phyloP scores from a whole-genome alignment of 2,113 vertebrate species.

The Corydoras maculifer region DNA sequence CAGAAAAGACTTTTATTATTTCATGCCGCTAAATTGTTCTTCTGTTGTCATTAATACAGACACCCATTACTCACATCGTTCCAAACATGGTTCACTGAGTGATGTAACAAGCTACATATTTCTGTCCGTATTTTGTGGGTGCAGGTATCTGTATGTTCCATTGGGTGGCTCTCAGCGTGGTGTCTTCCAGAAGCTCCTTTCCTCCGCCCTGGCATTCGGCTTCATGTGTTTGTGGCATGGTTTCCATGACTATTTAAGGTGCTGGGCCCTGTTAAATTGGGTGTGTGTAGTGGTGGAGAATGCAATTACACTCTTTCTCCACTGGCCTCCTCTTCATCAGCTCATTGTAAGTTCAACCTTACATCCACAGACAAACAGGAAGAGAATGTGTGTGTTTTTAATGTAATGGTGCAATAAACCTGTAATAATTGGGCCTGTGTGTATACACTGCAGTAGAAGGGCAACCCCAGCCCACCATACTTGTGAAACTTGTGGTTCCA shows the following conservation, averaged over 20 bases:
- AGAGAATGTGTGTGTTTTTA: not conserved
- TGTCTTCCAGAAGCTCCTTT: constrained; percentile 66
- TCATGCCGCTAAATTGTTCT: too few relatives aligned
- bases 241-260: constrained; percentile 81
- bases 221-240: constrained; percentile 95
- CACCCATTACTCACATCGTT: too few relatives aligned
- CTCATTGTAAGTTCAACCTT: constrained; percentile 67
- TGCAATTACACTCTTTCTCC: constrained; percentile 63
- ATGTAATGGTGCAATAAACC: too few relatives aligned
- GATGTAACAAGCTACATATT: too few relatives aligned
- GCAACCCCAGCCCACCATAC: too few relatives aligned
- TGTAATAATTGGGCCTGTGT: too few relatives aligned
- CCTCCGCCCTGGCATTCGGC: constrained; percentile 80
- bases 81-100: too few relatives aligned
- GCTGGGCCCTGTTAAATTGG: constrained; percentile 91
- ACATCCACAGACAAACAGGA: not conserved
- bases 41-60: too few relatives aligned
- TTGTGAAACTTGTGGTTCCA: not conserved
- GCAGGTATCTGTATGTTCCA: constrained; percentile 91
- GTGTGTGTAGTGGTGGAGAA: constrained; percentile 79
- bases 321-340: constrained; percentile 56
- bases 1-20: too few relatives aligned
- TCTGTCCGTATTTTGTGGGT: constrained; percentile 6
- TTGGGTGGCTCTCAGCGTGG: constrained; percentile 82
- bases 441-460: too few relatives aligned